Percentiles rank a stretch among this genome's conserved stretches.
phyloP scores from a whole-genome alignment of 2,797 vertebrate genomes.

The Melanotaenia parkinsoni region DNA sequence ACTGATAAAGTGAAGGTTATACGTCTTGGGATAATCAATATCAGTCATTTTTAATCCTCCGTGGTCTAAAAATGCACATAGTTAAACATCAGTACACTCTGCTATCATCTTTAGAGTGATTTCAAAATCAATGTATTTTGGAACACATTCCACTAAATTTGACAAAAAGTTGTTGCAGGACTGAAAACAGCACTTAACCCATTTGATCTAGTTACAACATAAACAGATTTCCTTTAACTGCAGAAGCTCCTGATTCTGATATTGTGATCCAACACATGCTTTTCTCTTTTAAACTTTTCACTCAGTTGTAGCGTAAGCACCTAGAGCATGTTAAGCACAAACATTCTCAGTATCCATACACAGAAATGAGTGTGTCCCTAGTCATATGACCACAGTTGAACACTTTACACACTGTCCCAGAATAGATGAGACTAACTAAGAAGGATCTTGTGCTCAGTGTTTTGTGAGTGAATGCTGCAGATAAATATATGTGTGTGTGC shows the following conservation, averaged over 20 bases:
- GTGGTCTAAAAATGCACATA: background rate
- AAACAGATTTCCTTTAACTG: background rate
- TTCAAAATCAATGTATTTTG: too few relatives aligned
- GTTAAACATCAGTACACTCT: too few relatives aligned
- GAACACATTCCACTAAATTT: too few relatives aligned
- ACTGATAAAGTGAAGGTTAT: background rate
- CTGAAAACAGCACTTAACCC: background rate
- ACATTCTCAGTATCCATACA: conserved; percentile 29
- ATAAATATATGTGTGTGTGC: conserved; percentile 4
- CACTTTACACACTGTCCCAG: conserved; percentile 59
- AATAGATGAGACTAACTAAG: conserved; percentile 60
- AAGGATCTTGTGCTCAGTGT: conserved; percentile 55
- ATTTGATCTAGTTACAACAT: background rate
- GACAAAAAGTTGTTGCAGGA: background rate
- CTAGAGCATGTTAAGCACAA: conserved; percentile 6
- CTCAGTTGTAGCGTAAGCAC: conserved; percentile 7
- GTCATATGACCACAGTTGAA: conserved; percentile 64
- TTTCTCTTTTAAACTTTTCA: background rate
- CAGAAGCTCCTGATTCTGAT: background rate
- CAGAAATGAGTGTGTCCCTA: conserved; percentile 23
- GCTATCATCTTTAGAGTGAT: too few relatives aligned
- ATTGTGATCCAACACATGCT: background rate
- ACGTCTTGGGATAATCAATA: background rate
- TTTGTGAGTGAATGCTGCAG: conserved; percentile 15
- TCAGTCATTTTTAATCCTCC: background rate